Evolutionary conservation across 2,113 vertebrate species (phyloP).

Genomic region (Promerops cafer): DNA sequence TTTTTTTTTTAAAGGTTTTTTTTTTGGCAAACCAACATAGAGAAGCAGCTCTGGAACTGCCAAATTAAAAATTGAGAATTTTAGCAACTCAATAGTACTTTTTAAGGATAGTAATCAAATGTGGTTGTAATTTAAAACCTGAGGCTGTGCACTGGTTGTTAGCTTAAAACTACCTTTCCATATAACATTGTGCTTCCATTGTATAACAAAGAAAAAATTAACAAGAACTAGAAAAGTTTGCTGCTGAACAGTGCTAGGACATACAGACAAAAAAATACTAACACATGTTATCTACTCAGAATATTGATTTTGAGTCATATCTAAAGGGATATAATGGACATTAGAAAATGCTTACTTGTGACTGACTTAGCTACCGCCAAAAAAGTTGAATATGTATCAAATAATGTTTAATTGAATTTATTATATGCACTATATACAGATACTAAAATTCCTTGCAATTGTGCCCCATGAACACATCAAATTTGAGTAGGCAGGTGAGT

Average conservation of each 20-base stretch:
- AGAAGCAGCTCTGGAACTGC: slow-evolving; percentile 76
- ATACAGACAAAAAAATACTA: slow-evolving; percentile 83
- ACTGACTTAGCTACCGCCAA: slow-evolving; percentile 80
- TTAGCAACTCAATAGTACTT: slow-evolving; percentile 73
- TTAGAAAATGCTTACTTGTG: slow-evolving; percentile 79
- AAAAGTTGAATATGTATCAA: slow-evolving; percentile 85
- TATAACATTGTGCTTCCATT: slow-evolving; percentile 96
- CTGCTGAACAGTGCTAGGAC: slow-evolving; percentile 83
- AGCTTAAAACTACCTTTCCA: slow-evolving; percentile 88
- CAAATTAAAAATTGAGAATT: slow-evolving; percentile 71
- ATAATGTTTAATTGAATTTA: slow-evolving; percentile 84
- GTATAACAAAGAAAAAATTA: slow-evolving; percentile 82
- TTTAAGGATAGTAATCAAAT: slow-evolving; percentile 77
- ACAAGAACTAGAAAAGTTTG: slow-evolving; percentile 76
- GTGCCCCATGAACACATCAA: slow-evolving; percentile 69
- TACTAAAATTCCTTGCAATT: slow-evolving; percentile 77
- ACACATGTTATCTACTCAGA: slow-evolving; percentile 78
- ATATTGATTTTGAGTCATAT: slow-evolving; percentile 76
- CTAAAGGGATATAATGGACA: slow-evolving; percentile 76
- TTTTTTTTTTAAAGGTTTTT: not conserved
- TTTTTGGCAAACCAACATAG: slow-evolving; percentile 79
- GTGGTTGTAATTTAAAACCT: slow-evolving; percentile 89
- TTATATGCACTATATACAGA: slow-evolving; percentile 86
- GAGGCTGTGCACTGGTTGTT: slow-evolving; percentile 90
- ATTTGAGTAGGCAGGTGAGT: slow-evolving; percentile 72